Evolutionary conservation across 2,888 invertebrate genomes (phyloP), one percentile per base, ranked within the genome.

Genomic region (Erebia palarica): DNA sequence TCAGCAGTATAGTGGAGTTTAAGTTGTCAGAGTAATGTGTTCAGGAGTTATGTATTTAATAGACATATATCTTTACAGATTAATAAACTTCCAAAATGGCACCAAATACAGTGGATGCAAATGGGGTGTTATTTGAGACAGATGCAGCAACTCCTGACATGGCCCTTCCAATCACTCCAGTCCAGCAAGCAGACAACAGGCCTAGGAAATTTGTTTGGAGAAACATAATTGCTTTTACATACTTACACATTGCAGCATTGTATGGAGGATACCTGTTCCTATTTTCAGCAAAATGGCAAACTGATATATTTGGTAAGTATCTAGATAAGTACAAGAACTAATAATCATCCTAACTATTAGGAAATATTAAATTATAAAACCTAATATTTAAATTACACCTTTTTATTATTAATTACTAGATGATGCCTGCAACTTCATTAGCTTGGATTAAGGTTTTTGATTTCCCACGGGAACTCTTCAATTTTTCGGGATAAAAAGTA

Each of bases 191-290:
- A 0, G 95, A 95, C 71, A 91, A 92, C 72, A 88, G 93, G 59
- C 94, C 95, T 72, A 83, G 93, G 53, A 90, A 94, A 82, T 86
- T 96, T 63, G 97, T 98, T 9, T 98, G 97, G 97, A 94, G 96
- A 77, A 98, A 97, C 84, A 96, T 98, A 65, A 87, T 96, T n/a
- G 93, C 96, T 1, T 97, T 98, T 82, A 90, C 93, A 10, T 96
- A 96, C 82, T 94, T 98, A 73, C 97, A 98, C 84, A 55, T 95
- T 65, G 96, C 96, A 3, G 96, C 97, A 0, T 68, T 97, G 0
- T 97, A 97, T 82, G 97, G 97, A 66, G 85, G 95, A 5, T 97
- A 96, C 86, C 93, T 97, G 18, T 93, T 95, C 83, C 86, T 97
- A 47, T 95, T 96, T 68, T 96, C 96, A 5, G 97, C 97, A 49